A percentile compares a stretch with the other conserved stretches of the same genome.
These are phyloP conservation scores for Melanerpes aurifrons DNA, from an alignment of 2,113 vertebrate species.

Conservation along the genomic window DNA sequence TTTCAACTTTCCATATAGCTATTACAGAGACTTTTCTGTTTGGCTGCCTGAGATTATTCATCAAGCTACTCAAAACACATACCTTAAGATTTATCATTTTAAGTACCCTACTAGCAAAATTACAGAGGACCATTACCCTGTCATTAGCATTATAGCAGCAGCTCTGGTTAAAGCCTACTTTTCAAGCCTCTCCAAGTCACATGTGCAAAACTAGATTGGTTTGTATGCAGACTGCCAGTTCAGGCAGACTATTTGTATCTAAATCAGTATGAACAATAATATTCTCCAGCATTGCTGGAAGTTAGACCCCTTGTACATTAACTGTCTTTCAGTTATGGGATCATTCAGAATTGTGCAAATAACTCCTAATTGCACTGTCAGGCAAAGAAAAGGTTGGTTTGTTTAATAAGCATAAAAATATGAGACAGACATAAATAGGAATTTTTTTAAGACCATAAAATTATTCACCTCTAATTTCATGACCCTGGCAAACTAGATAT, in stretches of 20 bases:
- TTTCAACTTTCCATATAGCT: background rate
- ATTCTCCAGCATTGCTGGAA: background rate
- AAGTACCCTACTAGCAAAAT: background rate
- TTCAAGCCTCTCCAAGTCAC: background rate
- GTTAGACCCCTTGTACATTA: background rate
- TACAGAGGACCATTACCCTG: background rate
- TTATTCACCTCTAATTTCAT: background rate
- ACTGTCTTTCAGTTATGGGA: background rate
- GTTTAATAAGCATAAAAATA: background rate
- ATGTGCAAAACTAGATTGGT: background rate
- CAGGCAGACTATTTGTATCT: background rate
- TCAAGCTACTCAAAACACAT: background rate
- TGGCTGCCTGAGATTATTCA: background rate
- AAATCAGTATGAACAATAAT: background rate
- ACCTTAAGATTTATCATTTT: background rate
- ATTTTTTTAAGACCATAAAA: background rate
- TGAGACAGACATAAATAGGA: background rate
- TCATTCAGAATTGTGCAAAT: background rate
- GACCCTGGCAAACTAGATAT: background rate
- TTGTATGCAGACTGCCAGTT: background rate
- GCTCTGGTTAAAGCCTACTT: background rate
- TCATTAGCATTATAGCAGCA: background rate
- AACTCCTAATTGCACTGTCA: background rate
- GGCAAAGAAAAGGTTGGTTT: background rate
- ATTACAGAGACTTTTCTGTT: background rate